These are phyloP conservation scores for Gasterosteus aculeatus DNA, from an alignment of 2,113 vertebrate species.

Conservation along the genomic window DNA sequence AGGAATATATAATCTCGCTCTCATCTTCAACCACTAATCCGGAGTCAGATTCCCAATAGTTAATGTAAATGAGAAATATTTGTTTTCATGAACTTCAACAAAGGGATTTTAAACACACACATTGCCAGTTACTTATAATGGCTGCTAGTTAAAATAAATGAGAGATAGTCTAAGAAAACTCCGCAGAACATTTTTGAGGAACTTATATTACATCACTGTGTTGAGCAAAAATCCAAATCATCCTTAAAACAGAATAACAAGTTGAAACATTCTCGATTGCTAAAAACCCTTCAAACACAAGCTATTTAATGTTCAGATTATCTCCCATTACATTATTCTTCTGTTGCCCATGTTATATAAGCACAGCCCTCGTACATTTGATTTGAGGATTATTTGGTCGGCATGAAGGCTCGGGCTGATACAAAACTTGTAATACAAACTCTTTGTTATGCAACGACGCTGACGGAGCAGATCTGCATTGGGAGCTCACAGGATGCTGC, in stretches of 20 bases:
- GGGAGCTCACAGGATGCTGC: constrained; percentile 24
- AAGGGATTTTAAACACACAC: background rate
- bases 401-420: constrained; percentile 40
- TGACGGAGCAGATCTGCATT: constrained; percentile 9
- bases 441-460: constrained; percentile 66
- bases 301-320: background rate
- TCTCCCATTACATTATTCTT: constrained; percentile 28
- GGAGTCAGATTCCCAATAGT: background rate
- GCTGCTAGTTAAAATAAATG: background rate
- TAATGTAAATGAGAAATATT: background rate
- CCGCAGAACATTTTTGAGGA: background rate
- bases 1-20: too few species aligned
- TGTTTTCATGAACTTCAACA: background rate
- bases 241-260: constrained; percentile 13
- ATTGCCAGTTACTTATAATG: background rate
- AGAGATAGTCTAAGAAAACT: background rate
- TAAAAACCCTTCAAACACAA: background rate
- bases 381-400: constrained; percentile 67
- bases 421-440: constrained; percentile 49
- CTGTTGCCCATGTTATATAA: constrained; percentile 39
- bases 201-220: constrained; percentile 6
- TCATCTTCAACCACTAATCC: too few species aligned
- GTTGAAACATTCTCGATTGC: background rate
- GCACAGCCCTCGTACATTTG: constrained; percentile 31
- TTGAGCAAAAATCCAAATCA: constrained; percentile 3